phyloP scores from a whole-genome alignment of 2,113 vertebrate genomes.

The Bos taurus region ARS-UCD2.0 NC_037333.1:115809001-115809500 shows the following conservation, averaged over 20 bases:
- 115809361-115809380: not conserved
- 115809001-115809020: conserved; percentile 96
- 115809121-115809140: conserved; percentile 90
- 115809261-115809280: not conserved
- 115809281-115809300: not conserved
- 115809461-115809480: conserved; percentile 91
- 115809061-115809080: conserved; percentile 83
- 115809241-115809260: not conserved
- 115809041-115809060: conserved; percentile 94
- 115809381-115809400: not conserved
- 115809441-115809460: conserved; percentile 82
- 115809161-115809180: conserved; percentile 79
- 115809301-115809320: not conserved
- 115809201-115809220: fast-evolving
- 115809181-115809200: fast-evolving
- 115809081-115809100: conserved; percentile 89
- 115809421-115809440: conserved; percentile 80
- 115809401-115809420: conserved; percentile 71
- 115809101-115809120: conserved; percentile 85
- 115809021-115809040: conserved; percentile 97
- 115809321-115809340: not conserved
- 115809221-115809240: not conserved
- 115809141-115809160: conserved; percentile 89
- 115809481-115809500: conserved; percentile 88
- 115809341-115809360: too few relatives aligned